Percentiles rank a stretch among this genome's conserved stretches.
These are phyloP conservation scores for Cactoblastis cactorum DNA, from an alignment of 2,888 invertebrate genomes.

Conservation along the genomic window DNA sequence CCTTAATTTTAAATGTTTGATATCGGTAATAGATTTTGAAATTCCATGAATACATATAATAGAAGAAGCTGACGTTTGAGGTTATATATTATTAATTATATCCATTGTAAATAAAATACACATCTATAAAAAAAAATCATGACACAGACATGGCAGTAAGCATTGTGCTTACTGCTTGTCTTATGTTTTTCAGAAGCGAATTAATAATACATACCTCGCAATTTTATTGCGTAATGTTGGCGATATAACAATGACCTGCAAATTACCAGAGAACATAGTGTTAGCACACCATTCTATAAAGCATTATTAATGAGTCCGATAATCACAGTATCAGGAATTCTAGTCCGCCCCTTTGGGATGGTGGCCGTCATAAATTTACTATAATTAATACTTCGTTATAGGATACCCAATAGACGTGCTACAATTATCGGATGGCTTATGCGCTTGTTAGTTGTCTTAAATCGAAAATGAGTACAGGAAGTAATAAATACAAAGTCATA, in stretches of 20 bases:
- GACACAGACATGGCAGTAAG: too few relatives aligned
- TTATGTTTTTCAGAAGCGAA: too few relatives aligned
- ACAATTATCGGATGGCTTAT: background rate
- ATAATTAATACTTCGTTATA: slow-evolving; percentile 44
- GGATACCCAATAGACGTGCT: slow-evolving; percentile 22
- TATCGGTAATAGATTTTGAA: too few relatives aligned
- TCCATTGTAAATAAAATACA: too few relatives aligned
- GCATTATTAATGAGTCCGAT: slow-evolving; percentile 13
- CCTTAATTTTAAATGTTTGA: too few relatives aligned
- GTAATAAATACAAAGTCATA: background rate
- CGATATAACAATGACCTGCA: background rate
- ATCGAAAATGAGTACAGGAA: background rate
- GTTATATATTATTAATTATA: too few relatives aligned
- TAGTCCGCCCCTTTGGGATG: slow-evolving; percentile 12
- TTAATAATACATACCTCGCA: too few relatives aligned
- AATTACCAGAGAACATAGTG: background rate
- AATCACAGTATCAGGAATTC: slow-evolving; percentile 13
- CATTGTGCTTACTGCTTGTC: too few relatives aligned
- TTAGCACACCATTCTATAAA: background rate
- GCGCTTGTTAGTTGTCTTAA: background rate
- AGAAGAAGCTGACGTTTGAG: too few relatives aligned
- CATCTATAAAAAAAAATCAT: too few relatives aligned
- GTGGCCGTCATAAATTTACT: slow-evolving; percentile 33
- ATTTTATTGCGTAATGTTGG: too few relatives aligned
- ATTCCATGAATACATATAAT: too few relatives aligned